Evolutionary conservation across 1,140 invertebrate genomes (phyloP).

Genomic region (Anoplolepis gracilipes): DNA sequence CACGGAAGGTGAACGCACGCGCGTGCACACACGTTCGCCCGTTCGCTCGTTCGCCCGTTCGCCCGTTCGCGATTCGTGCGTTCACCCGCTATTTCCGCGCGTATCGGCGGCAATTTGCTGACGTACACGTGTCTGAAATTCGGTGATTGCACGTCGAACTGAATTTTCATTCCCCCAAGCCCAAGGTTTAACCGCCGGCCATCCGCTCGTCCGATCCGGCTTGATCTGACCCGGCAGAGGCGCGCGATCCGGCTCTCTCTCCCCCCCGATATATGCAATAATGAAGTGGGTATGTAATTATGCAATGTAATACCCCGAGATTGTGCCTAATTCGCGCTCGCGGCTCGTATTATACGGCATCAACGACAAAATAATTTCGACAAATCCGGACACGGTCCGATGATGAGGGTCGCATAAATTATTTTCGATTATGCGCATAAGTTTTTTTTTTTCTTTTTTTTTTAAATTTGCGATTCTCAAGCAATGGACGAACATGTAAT

Average conservation of each 20-base stretch:
- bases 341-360: constrained; percentile 48
- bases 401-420: constrained; percentile 26
- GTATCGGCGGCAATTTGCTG: constrained; percentile 70
- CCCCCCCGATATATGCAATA: constrained; percentile 55
- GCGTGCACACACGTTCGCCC: background rate
- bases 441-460: no score
- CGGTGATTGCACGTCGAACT: constrained; percentile 65
- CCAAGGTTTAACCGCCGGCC: constrained; percentile 57
- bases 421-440: background rate
- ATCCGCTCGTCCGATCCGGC: constrained; percentile 42
- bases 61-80: constrained; percentile 62
- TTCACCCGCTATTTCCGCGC: constrained; percentile 69
- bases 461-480: background rate
- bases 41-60: background rate
- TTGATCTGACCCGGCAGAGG: constrained; percentile 1
- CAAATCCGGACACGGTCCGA: constrained; percentile 46
- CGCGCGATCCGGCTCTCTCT: constrained; percentile 33
- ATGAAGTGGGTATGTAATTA: constrained; percentile 63
- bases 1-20: constrained; percentile 8
- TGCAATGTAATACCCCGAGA: constrained; percentile 61
- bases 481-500: background rate
- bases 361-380: constrained; percentile 60
- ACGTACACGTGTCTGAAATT: constrained; percentile 69
- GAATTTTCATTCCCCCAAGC: constrained; percentile 66
- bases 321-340: constrained; percentile 59